These are phyloP conservation scores for Mimachlamys varia DNA, from an alignment of 2,888 invertebrate genomes.

Conservation along the genomic window DNA sequence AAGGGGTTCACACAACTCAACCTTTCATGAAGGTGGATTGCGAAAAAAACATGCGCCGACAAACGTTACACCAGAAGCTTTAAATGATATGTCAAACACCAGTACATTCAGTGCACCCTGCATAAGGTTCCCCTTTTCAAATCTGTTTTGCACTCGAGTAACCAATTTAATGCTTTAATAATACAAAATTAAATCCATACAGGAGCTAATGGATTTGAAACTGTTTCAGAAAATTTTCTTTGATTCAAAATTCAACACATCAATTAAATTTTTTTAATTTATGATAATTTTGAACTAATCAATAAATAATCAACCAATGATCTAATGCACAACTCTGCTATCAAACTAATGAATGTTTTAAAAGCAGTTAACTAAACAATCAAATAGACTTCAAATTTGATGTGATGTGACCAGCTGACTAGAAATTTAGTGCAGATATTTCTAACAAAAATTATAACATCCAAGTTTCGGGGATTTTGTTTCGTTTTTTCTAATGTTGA, in stretches of 20 bases:
- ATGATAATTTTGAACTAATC: not conserved
- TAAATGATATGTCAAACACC: conserved; percentile 21
- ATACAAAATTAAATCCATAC: too few species aligned
- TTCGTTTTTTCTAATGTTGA: too few species aligned
- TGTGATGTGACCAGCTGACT: not conserved
- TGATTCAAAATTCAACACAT: conserved; percentile 7
- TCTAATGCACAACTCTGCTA: not conserved
- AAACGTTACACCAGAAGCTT: conserved; percentile 8
- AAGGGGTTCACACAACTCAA: conserved; percentile 32
- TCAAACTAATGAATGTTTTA: not conserved
- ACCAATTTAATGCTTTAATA: not conserved
- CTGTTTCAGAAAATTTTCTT: not conserved
- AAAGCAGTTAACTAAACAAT: not conserved
- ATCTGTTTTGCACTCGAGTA: not conserved
- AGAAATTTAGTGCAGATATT: too few species aligned
- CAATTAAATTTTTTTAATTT: not conserved
- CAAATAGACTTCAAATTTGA: not conserved
- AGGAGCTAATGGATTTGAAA: not conserved
- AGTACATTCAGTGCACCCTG: conserved; percentile 29
- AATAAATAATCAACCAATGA: not conserved
- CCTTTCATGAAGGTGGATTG: conserved; percentile 9
- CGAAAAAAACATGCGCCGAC: not conserved
- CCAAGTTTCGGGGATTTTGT: too few species aligned
- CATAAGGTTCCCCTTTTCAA: not conserved
- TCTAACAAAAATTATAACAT: too few species aligned